Evolutionary conservation across 2,797 vertebrate species (phyloP).

Genomic region (Brotula barbata): DNA sequence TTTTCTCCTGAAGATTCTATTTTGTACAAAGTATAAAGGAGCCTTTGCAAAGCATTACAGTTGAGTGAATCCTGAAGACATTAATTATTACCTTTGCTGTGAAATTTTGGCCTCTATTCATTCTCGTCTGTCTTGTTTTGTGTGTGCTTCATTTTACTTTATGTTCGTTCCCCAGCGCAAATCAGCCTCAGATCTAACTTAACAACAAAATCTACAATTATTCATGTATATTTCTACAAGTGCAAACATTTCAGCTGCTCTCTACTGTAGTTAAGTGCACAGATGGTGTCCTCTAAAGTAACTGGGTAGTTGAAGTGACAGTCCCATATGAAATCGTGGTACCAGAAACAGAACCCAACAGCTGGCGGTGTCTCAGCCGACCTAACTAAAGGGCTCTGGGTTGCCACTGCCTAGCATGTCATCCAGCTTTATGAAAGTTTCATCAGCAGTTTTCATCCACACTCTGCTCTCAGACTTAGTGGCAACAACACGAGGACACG

Average conservation of each 20-base stretch:
- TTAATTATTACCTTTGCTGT: constrained; percentile 25
- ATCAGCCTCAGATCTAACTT: constrained; percentile 27
- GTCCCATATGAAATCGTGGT: constrained; percentile 45
- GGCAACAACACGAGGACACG: constrained; percentile 49
- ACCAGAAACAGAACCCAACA: constrained; percentile 55
- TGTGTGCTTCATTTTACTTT: too few relatives aligned
- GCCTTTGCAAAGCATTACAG: background rate
- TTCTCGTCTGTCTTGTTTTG: constrained; percentile 15
- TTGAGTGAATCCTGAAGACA: constrained; percentile 39
- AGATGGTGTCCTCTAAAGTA: constrained; percentile 51
- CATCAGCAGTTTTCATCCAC: too few relatives aligned
- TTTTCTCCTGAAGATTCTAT: too few relatives aligned
- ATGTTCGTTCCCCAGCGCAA: too few relatives aligned
- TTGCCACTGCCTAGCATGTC: constrained; percentile 50
- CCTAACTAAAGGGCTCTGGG: constrained; percentile 59
- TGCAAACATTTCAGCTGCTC: constrained; percentile 26
- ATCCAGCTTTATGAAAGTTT: constrained; percentile 68
- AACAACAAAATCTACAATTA: constrained; percentile 39
- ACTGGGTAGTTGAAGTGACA: constrained; percentile 48
- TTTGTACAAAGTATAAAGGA: too few relatives aligned
- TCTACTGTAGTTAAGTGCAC: constrained; percentile 34
- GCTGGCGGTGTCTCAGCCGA: constrained; percentile 60
- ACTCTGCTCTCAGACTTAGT: constrained; percentile 36
- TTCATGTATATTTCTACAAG: constrained; percentile 38
- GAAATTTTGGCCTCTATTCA: constrained; percentile 47